A percentile compares a stretch with the other conserved stretches of the same genome.
Conservation (phyloP, 1,140 invertebrate species). For the Euura saliciscinereae region DNA sequence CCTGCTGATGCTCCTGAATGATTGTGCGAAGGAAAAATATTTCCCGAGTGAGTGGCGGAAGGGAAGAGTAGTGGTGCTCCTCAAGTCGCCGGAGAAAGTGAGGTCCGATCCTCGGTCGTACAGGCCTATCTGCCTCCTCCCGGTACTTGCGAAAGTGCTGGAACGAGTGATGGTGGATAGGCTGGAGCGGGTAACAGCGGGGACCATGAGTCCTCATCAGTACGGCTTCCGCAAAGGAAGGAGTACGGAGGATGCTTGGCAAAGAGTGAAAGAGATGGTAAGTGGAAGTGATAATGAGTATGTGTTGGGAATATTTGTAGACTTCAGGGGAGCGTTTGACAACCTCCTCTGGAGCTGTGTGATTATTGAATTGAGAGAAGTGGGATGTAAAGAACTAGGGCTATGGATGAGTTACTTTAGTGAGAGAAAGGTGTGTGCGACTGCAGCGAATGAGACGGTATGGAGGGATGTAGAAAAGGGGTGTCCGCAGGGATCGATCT, state of each 20-base stretch:
- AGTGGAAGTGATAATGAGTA: slow-evolving; percentile 21
- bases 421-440: background rate
- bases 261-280: slow-evolving; percentile 7
- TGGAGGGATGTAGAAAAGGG: slow-evolving; percentile 9
- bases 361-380: slow-evolving; percentile 24
- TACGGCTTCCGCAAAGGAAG: slow-evolving; percentile 16
- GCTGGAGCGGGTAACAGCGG: background rate
- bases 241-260: slow-evolving; percentile 30
- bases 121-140: slow-evolving; percentile 37
- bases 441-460: background rate
- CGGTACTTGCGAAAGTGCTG: slow-evolving; percentile 37
- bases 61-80: slow-evolving; percentile 34
- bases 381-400: slow-evolving; percentile 14
- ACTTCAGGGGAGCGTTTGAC: slow-evolving; percentile 53
- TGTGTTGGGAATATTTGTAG: slow-evolving; percentile 37
- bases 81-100: slow-evolving; percentile 28
- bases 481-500: slow-evolving; percentile 23
- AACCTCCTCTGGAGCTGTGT: slow-evolving; percentile 41
- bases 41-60: slow-evolving; percentile 44
- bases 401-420: slow-evolving; percentile 18
- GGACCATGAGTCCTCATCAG: slow-evolving; percentile 10
- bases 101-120: slow-evolving; percentile 31
- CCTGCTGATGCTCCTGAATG: slow-evolving; percentile 22
- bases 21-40: slow-evolving; percentile 10
- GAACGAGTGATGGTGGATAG: slow-evolving; percentile 32